These are phyloP conservation scores for Psephotus haematonotus DNA, from an alignment of 2,113 vertebrate genomes.

Conservation along the genomic window DNA sequence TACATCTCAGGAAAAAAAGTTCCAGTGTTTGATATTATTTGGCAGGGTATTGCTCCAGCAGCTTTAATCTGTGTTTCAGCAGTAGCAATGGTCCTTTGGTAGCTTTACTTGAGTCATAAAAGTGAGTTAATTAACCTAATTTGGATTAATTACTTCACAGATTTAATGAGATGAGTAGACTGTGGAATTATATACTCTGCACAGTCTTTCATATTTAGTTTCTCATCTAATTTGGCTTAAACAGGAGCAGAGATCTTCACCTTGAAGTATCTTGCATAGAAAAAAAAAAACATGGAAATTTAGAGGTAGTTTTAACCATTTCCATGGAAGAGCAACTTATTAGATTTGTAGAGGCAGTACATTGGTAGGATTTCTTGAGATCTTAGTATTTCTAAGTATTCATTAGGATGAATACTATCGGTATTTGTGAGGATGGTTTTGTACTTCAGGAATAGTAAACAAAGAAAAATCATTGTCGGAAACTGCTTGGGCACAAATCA, in stretches of 20 bases:
- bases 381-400: neutral
- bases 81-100: neutral
- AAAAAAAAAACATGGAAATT: neutral
- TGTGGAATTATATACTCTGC: neutral
- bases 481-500: neutral
- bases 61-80: neutral
- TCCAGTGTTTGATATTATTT: neutral
- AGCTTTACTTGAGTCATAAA: neutral
- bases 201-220: neutral
- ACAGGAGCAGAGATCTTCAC: neutral
- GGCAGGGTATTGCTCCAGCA: neutral
- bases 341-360: neutral
- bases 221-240: neutral
- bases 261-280: neutral
- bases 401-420: neutral
- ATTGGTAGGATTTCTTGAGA: neutral
- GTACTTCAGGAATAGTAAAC: neutral
- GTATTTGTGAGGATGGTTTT: neutral
- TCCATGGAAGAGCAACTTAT: neutral
- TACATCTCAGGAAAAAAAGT: neutral
- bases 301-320: neutral
- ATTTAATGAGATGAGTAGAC: neutral
- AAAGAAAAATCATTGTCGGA: neutral
- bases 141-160: neutral
- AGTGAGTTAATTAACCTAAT: neutral